Evolutionary conservation across 2,888 invertebrate species (phyloP), one percentile per base, ranked within the genome.

Genomic region (Ferrisia virgata): DNA sequence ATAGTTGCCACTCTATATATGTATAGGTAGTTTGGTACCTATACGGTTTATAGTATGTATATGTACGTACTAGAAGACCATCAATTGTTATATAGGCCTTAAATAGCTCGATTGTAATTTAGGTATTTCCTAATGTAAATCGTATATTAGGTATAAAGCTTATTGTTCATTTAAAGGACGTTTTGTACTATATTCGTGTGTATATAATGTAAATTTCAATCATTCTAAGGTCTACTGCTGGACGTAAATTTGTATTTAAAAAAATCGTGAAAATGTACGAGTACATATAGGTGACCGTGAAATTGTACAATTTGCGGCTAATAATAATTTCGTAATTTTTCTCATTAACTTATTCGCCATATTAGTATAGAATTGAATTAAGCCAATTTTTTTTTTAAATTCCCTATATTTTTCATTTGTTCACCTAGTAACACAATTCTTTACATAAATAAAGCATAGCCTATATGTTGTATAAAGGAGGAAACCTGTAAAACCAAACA

Each of bases 351-450:
- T 58, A n/a, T 4, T 4, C 25, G 58, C 2, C 22, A 4, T 3
- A 25, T 6, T 25, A 4, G 6, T 0, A 33, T 72, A 2, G 33
- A 33, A n/a, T n/a, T 53, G 5, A 31, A 69, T 76, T 72, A 15
- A 33, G 28, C 18, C 36, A 76, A 9, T 76, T 36, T 36, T 58
- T 58, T 47, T 47, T 47, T 47, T 47, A 76, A 36, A 76, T 5
- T 69, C 31, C n/a, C 69, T 31, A 4, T 22, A 25, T 33, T 76
- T n/a, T 36, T 18, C n/a, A 36, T 76, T 36, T 36, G 22, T 76
- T 76, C 72, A 76, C 72, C 72, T 76, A 76, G 15, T 76, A 76
- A 76, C 72, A 76, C 72, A 36, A 76, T 76, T 76, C 36, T n/a
- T 2, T 11, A n/a, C 53, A 6, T 13, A n/a, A n/a, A n/a, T n/a